Evolutionary conservation across 2,113 vertebrate genomes (phyloP), one percentile per base, ranked within the genome.

Genomic region (Peucedramus taeniatus): DNA sequence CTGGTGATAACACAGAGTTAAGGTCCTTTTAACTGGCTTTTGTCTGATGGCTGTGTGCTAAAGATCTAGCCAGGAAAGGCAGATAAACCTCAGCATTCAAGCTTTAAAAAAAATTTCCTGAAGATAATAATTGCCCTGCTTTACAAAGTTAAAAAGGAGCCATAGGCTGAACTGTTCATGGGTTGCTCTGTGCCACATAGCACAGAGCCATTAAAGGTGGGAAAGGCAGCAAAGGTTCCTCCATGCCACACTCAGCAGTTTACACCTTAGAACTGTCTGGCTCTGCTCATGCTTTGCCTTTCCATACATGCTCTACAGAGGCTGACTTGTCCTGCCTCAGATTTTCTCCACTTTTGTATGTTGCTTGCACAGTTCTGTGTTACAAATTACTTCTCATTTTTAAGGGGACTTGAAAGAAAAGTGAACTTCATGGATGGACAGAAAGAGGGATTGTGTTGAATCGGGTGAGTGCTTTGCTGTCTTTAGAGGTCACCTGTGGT

Each of bases 71-170:
- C 80, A 21, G 68, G 60, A 78, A 95, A 94, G 42, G 80, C 72
- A 95, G 84, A 97, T 57, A 96, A 80, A 83, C 54, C 54, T 86
- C 24, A 10, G 64, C 40, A 35, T 33, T 83, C 30, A 65, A 80
- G 39, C 56, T 76, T 71, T 78, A 56, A 21, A 50, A 83, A 83
- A 24, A 2, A 24, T 81, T 93, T 61, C 91, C 76, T 78, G 33
- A 31, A 87, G 91, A 54, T 81, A 83, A 78, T 47, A 86, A 75
- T 49, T 87, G 24, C 31, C 13, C 15, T 60, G 49, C 44, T 54
- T 90, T 74, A 50, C n/a, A 31, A 91, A 85, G 63, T 63, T 40
- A 66, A 83, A 90, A 86, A 89, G 63, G 66, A 93, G 23, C 12
- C 9, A 7, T 27, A 19, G 26, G 54, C 79, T 94, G 70, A 76